Evolutionary conservation across 2,113 vertebrate genomes (phyloP), one percentile per base, ranked within the genome.

Genomic region (Pelecanus crispus): DNA sequence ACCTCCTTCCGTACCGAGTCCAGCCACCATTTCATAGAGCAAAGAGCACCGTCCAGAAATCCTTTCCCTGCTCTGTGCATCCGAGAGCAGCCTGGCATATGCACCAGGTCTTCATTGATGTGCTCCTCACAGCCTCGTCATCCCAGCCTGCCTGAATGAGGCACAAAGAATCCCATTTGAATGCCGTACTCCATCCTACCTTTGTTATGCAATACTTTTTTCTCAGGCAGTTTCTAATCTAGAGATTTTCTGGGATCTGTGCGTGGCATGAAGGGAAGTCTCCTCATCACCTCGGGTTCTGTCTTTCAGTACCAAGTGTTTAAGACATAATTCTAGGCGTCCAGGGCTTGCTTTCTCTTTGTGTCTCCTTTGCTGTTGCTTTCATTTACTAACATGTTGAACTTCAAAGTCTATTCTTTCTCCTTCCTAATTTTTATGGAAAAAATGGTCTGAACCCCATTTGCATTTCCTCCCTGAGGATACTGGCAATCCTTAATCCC

Each of bases 351-450:
- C 86, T 97, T 95, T 97, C 96, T 92, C 88, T 95, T 96, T 97
- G 88, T 97, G 94, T 97, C 94, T 97, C 92, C 92, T 93, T 89
- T 85, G 86, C 96, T 92, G 80, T 92, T 95, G 96, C 96, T 97
- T 95, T 97, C 92, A 94, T 95, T 97, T 96, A 90, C 91, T 92
- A 91, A 91, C 87, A 96, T 94, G 88, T 93, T 95, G 72, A 94
- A 96, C 96, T 96, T 97, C 95, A 96, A 97, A 97, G 96, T 93
- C 93, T 95, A 6, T 92, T 96, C 92, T 95, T 97, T 96, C 83
- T 91, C 81, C 86, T 97, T 97, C 96, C 96, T 96, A 95, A 97
- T 97, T 97, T 97, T 97, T 96, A 97, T 95, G 95, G 96, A 95
- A 95, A 94, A 96, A 96, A 87, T 96, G 95, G 91, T 95, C 91